Conservation (phyloP, 2,113 vertebrate genomes). For the Pantherophis guttatus region DNA sequence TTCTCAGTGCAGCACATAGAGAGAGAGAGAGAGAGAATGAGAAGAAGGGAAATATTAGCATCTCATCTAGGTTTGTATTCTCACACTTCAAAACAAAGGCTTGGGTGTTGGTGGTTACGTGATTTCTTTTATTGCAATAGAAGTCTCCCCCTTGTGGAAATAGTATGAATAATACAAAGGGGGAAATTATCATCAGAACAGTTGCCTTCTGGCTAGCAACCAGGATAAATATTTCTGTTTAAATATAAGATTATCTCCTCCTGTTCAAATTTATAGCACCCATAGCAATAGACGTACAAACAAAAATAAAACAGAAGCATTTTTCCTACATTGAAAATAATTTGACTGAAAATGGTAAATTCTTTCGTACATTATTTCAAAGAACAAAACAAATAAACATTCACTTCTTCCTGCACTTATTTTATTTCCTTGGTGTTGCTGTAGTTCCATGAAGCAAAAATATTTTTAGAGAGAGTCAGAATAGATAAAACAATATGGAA, state of each 20-base stretch:
- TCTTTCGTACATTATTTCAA: no score
- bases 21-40: not conserved
- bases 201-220: not conserved
- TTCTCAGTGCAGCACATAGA: constrained; percentile 13
- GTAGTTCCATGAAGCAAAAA: not conserved
- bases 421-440: not conserved
- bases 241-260: not conserved
- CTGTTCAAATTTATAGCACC: not conserved
- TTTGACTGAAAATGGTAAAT: not conserved
- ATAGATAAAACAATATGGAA: not conserved
- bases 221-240: not conserved
- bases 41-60: not conserved
- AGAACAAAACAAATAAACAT: not conserved
- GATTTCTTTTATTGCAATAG: not conserved
- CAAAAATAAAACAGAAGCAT: not conserved
- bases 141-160: constrained; percentile 25
- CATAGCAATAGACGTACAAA: not conserved
- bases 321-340: not conserved
- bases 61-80: not conserved
- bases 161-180: not conserved
- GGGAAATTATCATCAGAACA: no score
- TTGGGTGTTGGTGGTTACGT: constrained; percentile 8
- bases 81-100: constrained; percentile 29
- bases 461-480: not conserved
- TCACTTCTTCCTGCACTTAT: no score